Conservation (phyloP, 2,888 invertebrate genomes). For the Halictus ligatus region DNA sequence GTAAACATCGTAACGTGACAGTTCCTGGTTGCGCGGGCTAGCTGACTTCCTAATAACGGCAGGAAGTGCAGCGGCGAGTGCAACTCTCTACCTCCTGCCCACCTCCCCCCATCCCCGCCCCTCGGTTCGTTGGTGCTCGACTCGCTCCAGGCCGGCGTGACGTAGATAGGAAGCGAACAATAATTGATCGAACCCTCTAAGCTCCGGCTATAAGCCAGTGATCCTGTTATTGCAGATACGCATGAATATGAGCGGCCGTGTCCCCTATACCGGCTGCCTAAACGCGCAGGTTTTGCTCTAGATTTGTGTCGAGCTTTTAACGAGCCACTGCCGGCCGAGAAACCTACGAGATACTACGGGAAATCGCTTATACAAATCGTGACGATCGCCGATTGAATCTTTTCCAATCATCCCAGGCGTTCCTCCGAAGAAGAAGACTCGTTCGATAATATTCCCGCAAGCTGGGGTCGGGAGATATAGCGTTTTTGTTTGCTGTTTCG, state of each 20-base stretch:
- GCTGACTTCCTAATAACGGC: slow-evolving; percentile 56
- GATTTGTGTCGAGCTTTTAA: slow-evolving; percentile 42
- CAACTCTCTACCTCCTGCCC: slow-evolving; percentile 25
- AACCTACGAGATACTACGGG: neutral
- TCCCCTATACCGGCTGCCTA: slow-evolving; percentile 54
- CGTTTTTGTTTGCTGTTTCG: neutral
- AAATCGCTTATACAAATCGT: neutral
- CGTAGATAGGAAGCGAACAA: slow-evolving; percentile 79
- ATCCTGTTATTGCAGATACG: slow-evolving; percentile 81
- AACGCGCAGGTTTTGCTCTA: slow-evolving; percentile 65
- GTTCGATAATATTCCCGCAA: neutral
- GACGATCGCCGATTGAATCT: neutral
- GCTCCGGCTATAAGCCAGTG: slow-evolving; percentile 80
- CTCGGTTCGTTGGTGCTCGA: slow-evolving; percentile 59
- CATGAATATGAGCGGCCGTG: slow-evolving; percentile 58
- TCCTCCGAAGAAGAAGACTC: neutral
- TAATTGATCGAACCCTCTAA: slow-evolving; percentile 81
- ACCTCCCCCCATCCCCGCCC: neutral
- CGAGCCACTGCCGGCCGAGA: neutral
- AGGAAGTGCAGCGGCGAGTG: slow-evolving; percentile 56
- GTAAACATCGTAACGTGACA: slow-evolving; percentile 48
- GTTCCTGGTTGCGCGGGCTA: slow-evolving; percentile 39
- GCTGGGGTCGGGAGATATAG: neutral
- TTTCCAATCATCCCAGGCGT: neutral
- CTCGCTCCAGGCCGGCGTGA: slow-evolving; percentile 69